Evolutionary conservation across 2,888 invertebrate genomes (phyloP).

Genomic region (Drosophila neonasuta): DNA sequence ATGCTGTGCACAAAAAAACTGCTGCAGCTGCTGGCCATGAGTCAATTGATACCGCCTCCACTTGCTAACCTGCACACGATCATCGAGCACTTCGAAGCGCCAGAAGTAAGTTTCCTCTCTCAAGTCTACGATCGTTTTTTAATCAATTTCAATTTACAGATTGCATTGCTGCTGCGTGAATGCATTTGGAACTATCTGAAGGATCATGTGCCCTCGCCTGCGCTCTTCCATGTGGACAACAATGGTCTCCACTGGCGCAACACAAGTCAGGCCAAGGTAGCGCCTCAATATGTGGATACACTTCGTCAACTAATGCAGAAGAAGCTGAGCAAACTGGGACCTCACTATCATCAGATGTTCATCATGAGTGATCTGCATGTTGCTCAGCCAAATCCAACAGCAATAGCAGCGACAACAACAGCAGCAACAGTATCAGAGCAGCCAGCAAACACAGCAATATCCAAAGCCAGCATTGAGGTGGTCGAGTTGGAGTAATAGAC

Average conservation of each 20-base stretch:
- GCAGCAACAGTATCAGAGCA: constrained; percentile 24
- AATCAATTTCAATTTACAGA: constrained; percentile 84
- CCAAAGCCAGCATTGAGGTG: constrained; percentile 49
- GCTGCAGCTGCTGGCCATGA: constrained; percentile 90
- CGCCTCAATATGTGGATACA: constrained; percentile 90
- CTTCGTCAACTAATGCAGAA: constrained; percentile 90
- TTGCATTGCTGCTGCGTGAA: constrained; percentile 90
- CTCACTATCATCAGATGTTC: constrained; percentile 90
- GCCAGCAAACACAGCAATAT: constrained; percentile 4
- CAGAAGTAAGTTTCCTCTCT: constrained; percentile 82
- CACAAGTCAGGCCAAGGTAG: constrained; percentile 86
- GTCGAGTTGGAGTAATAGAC: constrained; percentile 61
- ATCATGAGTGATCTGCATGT: constrained; percentile 79
- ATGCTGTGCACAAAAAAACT: constrained; percentile 85
- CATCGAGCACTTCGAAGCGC: constrained; percentile 88
- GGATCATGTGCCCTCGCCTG: constrained; percentile 93
- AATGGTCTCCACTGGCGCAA: constrained; percentile 91
- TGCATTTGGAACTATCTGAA: constrained; percentile 95
- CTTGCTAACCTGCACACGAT: constrained; percentile 89
- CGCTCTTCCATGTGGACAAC: constrained; percentile 87
- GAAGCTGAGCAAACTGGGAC: constrained; percentile 89
- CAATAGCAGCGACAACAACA: neutral
- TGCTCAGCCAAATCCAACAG: neutral
- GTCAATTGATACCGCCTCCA: constrained; percentile 92
- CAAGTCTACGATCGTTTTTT: neutral